phyloP scores from a whole-genome alignment of 2,888 invertebrate genomes.

The Sepiola atlantica region DNA sequence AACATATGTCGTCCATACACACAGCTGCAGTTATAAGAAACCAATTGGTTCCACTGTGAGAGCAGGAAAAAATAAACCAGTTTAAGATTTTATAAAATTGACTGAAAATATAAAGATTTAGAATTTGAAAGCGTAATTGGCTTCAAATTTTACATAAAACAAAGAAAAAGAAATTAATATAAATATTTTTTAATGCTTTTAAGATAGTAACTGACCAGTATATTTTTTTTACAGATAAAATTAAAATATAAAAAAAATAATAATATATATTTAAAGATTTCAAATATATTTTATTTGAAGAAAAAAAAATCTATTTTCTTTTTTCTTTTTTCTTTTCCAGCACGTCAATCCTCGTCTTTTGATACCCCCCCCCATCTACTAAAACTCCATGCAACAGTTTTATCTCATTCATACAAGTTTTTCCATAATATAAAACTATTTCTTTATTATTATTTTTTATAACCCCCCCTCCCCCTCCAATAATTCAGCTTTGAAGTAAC shows the following conservation, averaged over 20 bases:
- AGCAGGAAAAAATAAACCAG: no score
- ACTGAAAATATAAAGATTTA: neutral
- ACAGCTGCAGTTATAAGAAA: no score
- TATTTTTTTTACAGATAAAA: neutral
- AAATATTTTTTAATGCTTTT: neutral
- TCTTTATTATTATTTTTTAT: no score
- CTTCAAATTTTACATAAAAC: neutral
- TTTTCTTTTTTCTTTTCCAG: neutral
- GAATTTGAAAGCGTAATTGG: neutral
- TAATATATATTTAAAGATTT: neutral
- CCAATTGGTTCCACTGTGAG: no score
- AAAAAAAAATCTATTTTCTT: neutral
- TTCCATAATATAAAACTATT: neutral
- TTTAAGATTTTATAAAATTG: no score
- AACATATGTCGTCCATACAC: no score
- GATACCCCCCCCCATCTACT: neutral
- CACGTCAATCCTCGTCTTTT: neutral
- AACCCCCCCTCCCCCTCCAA: neutral
- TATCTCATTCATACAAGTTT: neutral
- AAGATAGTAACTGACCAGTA: neutral
- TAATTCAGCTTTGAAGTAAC: conserved; percentile 2
- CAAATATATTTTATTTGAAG: neutral
- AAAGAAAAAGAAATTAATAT: neutral
- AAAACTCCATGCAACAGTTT: neutral
- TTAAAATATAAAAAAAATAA: neutral